Evolutionary conservation across 2,797 vertebrate genomes (phyloP).

Genomic region (Girardinus metallicus): DNA sequence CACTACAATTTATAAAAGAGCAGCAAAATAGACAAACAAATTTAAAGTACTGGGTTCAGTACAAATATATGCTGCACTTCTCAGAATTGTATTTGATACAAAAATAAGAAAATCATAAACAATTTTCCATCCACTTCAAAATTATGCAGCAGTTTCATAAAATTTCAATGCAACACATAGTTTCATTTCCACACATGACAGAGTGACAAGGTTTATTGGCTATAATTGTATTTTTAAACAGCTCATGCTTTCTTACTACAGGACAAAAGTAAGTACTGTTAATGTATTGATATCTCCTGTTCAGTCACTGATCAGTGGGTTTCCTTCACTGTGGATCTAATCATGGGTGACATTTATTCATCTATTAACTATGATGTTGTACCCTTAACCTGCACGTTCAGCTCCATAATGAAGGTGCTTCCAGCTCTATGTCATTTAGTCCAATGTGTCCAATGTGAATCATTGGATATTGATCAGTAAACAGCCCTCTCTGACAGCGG

Average conservation of each 20-base stretch:
- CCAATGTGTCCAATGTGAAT: conserved; percentile 8
- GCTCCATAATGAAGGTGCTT: conserved; percentile 9
- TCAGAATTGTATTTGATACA: background rate
- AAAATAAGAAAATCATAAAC: background rate
- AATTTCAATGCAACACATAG: background rate
- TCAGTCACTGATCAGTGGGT: background rate
- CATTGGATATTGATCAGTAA: conserved; percentile 19
- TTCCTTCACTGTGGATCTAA: background rate
- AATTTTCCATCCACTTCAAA: background rate
- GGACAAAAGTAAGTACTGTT: background rate
- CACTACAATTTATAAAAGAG: background rate
- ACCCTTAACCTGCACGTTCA: conserved; percentile 1
- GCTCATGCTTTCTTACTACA: background rate
- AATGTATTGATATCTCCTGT: background rate
- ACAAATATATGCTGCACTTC: background rate
- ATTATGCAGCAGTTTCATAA: background rate
- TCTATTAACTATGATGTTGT: background rate
- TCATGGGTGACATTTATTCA: background rate
- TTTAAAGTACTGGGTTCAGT: background rate
- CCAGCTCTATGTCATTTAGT: conserved; percentile 15
- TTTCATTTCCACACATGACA: background rate
- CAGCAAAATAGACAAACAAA: background rate
- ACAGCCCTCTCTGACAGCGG: background rate
- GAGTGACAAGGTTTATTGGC: background rate
- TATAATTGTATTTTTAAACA: background rate